Evolutionary conservation across 2,888 invertebrate genomes (phyloP).

Genomic region (Adineta ricciae): DNA sequence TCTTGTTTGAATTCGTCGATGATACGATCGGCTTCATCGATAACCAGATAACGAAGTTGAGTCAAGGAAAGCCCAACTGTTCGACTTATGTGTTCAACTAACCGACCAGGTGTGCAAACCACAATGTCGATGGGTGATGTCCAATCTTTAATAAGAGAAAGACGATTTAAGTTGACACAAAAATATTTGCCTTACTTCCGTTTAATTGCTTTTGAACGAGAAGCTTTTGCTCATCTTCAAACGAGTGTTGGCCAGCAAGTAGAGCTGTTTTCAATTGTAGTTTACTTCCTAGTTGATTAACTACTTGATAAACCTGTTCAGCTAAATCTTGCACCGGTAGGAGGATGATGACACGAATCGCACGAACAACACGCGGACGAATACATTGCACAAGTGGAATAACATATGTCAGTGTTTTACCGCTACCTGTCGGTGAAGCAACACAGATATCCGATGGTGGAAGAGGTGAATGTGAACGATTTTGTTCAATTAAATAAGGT

Average conservation of each 20-base stretch:
- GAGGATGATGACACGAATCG: conserved; percentile 67
- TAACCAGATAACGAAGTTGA: conserved; percentile 66
- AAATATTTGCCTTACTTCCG: neutral
- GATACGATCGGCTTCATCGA: conserved; percentile 93
- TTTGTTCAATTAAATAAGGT: conserved; percentile 41
- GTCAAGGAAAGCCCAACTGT: conserved; percentile 68
- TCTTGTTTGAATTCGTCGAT: conserved; percentile 81
- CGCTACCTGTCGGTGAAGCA: conserved; percentile 91
- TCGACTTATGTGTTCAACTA: conserved; percentile 77
- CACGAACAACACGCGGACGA: conserved; percentile 14
- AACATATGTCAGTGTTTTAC: conserved; percentile 86
- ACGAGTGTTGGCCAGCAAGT: conserved; percentile 59
- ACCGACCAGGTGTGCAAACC: conserved; percentile 80
- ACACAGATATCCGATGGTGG: conserved; percentile 78
- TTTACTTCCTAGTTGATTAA: conserved; percentile 46
- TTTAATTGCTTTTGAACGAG: conserved; percentile 43
- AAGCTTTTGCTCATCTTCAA: conserved; percentile 44
- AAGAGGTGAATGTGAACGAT: conserved; percentile 48
- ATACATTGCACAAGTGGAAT: conserved; percentile 68
- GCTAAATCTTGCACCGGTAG: conserved; percentile 85
- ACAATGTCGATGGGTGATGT: conserved; percentile 62
- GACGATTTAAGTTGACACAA: neutral
- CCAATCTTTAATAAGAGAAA: neutral
- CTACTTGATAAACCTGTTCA: conserved; percentile 72
- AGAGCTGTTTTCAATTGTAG: conserved; percentile 60